Base-by-base conservation (phyloP, 2,888 invertebrate species). In the Microplitis deprimator region DNA sequence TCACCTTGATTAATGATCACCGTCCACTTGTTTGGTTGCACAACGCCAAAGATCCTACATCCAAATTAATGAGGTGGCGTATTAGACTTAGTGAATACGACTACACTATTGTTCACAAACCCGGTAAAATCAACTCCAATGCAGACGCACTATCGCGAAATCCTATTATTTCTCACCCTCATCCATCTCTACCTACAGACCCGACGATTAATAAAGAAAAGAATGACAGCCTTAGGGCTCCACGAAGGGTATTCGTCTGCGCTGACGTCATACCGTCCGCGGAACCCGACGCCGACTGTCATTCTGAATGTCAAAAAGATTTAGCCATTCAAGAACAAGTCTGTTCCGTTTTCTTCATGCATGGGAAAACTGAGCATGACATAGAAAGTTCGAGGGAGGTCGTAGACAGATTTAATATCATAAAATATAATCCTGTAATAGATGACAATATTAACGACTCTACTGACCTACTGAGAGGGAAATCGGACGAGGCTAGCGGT, bases 1-100 rank as follows among this genome's bases (percentile, higher is more conserved):
- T 80, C 59, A 71, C 65, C 5, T 62, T 79, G 0, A 6, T 75
- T 1, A 79, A 79, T 0, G 79, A 80, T 68, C 79, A 79, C 50
- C 59, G 73, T 10, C 79, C 77, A 1, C 38, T 78, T 2, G 17
- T 72, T 1, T 79, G 78, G 78, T 38, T 79, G 1, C 61, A 74
- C 38, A 71, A 70, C 1, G 72, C 74, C 2, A 77, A 73, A 41
- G 71, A 76, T 50, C 71, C 73, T 0, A 79, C 73, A 59, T 61
- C 67, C 1, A 73, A 73, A 62, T 17, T 62, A 5, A 5, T 62
- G 7, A 10, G 17, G 10, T 62, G 62, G 62, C 10, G 62, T 13
- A 62, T 62, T 10, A 1, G 5, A 2, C 7, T 41, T 41, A 41
- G 8, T 10, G 41, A 41, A 6, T 41, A 41, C 8, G 41, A 41